phyloP scores from a whole-genome alignment of 2,113 vertebrate species.

The Tenebrosternarchus preto region DNA sequence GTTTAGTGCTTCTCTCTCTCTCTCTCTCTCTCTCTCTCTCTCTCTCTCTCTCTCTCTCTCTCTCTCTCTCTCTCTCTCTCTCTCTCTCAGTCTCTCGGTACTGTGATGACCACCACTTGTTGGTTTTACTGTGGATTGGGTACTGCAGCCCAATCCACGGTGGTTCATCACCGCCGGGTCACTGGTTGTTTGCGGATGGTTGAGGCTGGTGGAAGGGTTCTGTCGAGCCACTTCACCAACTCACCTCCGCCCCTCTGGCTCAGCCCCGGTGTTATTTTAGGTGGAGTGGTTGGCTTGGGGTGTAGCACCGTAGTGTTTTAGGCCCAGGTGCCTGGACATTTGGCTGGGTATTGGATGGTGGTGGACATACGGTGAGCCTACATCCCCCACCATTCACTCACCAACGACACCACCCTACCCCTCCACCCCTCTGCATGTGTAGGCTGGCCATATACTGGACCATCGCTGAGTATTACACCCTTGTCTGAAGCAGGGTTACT shows the following conservation, averaged over 20 bases:
- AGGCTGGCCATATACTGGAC: slow-evolving; percentile 1
- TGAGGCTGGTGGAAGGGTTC: slow-evolving; percentile 28
- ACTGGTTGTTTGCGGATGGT: slow-evolving; percentile 56
- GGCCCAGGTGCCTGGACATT: slow-evolving; percentile 16
- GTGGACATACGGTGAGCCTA: slow-evolving; percentile 17
- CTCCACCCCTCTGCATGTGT: too few relatives aligned
- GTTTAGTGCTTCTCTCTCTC: not conserved
- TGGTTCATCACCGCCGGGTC: slow-evolving; percentile 62
- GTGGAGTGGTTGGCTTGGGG: slow-evolving; percentile 10
- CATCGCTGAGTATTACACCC: slow-evolving; percentile 28
- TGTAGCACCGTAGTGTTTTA: slow-evolving; percentile 3
- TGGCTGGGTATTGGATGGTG: slow-evolving; percentile 32
- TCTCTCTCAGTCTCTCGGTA: not conserved
- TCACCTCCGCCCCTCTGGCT: not conserved
- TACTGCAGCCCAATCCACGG: slow-evolving; percentile 43
- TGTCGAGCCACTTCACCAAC: too few relatives aligned
- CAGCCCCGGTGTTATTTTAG: slow-evolving; percentile 29
- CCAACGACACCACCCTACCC: too few relatives aligned
- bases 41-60: too few relatives aligned
- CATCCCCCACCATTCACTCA: too few relatives aligned
- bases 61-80: not conserved
- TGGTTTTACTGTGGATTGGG: slow-evolving; percentile 49
- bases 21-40: too few relatives aligned
- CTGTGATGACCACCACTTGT: slow-evolving; percentile 52
- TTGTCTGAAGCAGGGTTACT: too few relatives aligned